These are phyloP conservation scores for Apotomis turbidana DNA, from an alignment of 2,888 invertebrate genomes.

Conservation along the genomic window DNA sequence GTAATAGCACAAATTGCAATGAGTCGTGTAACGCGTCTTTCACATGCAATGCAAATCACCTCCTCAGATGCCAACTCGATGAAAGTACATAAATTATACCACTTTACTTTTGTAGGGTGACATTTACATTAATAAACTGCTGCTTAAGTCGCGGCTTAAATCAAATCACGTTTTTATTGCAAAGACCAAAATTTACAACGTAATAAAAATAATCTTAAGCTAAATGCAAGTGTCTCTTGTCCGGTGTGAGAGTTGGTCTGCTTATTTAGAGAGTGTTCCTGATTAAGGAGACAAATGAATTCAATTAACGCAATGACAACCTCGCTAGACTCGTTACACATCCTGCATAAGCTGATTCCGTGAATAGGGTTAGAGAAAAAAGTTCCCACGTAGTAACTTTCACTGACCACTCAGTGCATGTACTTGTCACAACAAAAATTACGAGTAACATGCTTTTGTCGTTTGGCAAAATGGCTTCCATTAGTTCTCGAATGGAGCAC, in stretches of 20 bases:
- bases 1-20: slow-evolving; percentile 18
- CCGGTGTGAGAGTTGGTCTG: slow-evolving; percentile 32
- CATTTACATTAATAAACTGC: slow-evolving; percentile 31
- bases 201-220: slow-evolving; percentile 31
- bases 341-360: slow-evolving; percentile 32
- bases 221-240: slow-evolving; percentile 10
- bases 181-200: slow-evolving; percentile 28
- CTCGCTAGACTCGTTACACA: slow-evolving; percentile 32
- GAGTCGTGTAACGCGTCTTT: slow-evolving; percentile 31
- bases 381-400: slow-evolving; percentile 39
- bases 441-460: slow-evolving; percentile 48
- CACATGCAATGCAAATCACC: slow-evolving; percentile 38
- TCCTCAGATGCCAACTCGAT: slow-evolving; percentile 19
- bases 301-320: slow-evolving; percentile 33
- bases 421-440: slow-evolving; percentile 38
- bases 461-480: slow-evolving; percentile 50
- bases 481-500: slow-evolving; percentile 41
- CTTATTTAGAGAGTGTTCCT: slow-evolving; percentile 11
- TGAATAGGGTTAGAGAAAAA: slow-evolving; percentile 24
- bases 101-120: slow-evolving; percentile 22
- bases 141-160: slow-evolving; percentile 22
- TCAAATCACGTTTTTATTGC: slow-evolving; percentile 37
- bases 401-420: slow-evolving; percentile 32
- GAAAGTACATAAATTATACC: slow-evolving; percentile 32
- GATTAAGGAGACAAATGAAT: slow-evolving; percentile 30